Evolutionary conservation across 2,113 vertebrate genomes (phyloP), one percentile per base, ranked within the genome.

Genomic region (Thinocorus orbignyianus): DNA sequence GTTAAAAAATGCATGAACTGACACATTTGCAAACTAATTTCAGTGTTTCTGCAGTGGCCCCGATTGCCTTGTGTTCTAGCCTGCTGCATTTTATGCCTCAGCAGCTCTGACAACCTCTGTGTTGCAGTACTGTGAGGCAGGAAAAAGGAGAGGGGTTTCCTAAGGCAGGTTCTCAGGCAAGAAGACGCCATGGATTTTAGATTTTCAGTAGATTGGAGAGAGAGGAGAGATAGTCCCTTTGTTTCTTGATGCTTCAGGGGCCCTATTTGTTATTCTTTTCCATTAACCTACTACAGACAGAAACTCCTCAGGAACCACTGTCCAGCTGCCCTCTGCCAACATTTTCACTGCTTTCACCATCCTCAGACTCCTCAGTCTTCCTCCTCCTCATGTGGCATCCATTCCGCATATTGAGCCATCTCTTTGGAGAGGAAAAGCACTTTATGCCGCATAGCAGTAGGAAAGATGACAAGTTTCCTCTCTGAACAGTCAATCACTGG

Each of bases 1-100:
- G 86, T n/a, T 95, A 80, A 92, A 71, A 95, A 94, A 87, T 83
- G 82, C 92, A 93, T 78, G 80, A 94, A 92, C 72, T 51, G 79
- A 93, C 78, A 92, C 71, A 64, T 46, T 86, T 78, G 72, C 81
- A 93, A 95, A 83, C 78, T 64, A 71, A 92, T 91, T 33, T 64
- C 13, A 31, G 80, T n/a, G 37, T 39, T 94, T 84, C 83, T 88
- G 61, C 54, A 57, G 44, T 9, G 71, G 52, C 31, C 52, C 24
- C 3, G 0, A 22, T 4, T 69, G 76, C 61, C 86, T 82, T 64
- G 39, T 1, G 8, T 65, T 84, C 65, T 64, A 61, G 72, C 60
- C 24, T 88, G 80, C 11, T 88, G 82, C 80, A 92, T 86, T 81
- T 90, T 14, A 8, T 33, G 76, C 57, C 49, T 74, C 46, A 49